Evolutionary conservation across 1,140 invertebrate species (phyloP), one percentile per base, ranked within the genome.

Genomic region (Calliopsis andreniformis): DNA sequence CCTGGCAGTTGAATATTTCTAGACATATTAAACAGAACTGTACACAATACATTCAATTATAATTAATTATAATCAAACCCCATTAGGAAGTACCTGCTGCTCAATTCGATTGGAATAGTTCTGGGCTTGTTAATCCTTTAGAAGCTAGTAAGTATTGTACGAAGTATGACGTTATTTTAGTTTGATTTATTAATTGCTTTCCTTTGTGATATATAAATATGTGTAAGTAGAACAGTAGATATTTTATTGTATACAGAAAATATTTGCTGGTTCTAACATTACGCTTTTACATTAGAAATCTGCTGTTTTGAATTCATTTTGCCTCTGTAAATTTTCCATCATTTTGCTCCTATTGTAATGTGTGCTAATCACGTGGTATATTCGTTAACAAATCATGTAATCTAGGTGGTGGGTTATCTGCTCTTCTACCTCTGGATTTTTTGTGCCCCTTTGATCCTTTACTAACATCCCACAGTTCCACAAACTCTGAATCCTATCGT

Each of bases 21-120:
- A 51, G 32, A 2, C 14, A 35, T 14, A 23, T 6, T 14, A 59
- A 39, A 61, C 20, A 66, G 66, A 42, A 53, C 2, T 64, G 23
- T 10, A 14, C 32, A 39, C 3, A 7, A 20, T 3, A 16, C n/a
- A 3, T n/a, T 62, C n/a, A 35, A 42, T 20, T 5, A n/a, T 63
- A 72, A 84, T 76, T 76, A 68, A 83, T 80, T 43, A 71, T 30
- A 51, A 42, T 42, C 43, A 42, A 64, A 56, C 76, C 71, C 64
- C 77, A 81, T 79, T 79, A 92, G 91, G 93, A 94, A 75, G 92
- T 95, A 83, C 94, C 94, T 75, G 93, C 92, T 63, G 94, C 93
- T 56, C 93, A 95, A 84, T 95, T 95, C 86, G 94, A 95, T 89
- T 95, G 94, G 94, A 94, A 92, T 80, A 93, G 92, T 86, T 93